Base-by-base conservation (phyloP, 2,888 invertebrate species). In the Villa cingulata region DNA sequence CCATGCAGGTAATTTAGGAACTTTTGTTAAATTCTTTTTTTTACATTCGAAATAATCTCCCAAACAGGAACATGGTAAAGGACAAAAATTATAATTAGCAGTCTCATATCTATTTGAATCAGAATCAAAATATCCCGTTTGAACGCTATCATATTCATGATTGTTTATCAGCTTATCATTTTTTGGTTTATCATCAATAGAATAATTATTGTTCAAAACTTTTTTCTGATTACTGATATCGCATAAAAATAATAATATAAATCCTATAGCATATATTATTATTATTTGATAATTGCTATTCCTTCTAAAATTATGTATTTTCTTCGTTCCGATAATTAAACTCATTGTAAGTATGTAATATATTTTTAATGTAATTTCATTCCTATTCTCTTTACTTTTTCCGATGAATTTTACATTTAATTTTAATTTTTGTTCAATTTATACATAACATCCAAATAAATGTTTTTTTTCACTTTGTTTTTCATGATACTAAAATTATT, bases 1-100 rank as follows among this genome's bases (percentile, higher is more conserved):
- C 83, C 86, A 86, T 70, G 72, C 72, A 51, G 86, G 86, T 65
- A 87, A 73, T 70, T 78, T 70, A 56, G 87, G 86, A 65, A 86
- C 76, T 59, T 74, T 72, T 56, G 74, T 73, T 61, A 86, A 75
- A 66, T 79, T 80, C 63, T 76, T 75, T 61, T 77, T 78, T 56
- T 80, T 78, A 73, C 87, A 88, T 70, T 84, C 83, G 51, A 86
- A 81, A 66, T 80, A 80, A 58, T 75, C 74, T 59, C 81, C 78
- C 57, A 86, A 71, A 68, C 86, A 86, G 60, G 73, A 74, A 68
- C 87, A 88, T 46, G 60, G 58, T 58, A 74, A 73, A 48, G 83
- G 82, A 62, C 85, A 86, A 47, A 44, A 45, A 45, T 46, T 46
- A 17, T 36, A 41, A 10, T 20, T 41, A 9, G 45, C 45, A 40